These are phyloP conservation scores for Ectemnius cavifrons DNA, from an alignment of 2,888 invertebrate species.

Conservation along the genomic window DNA sequence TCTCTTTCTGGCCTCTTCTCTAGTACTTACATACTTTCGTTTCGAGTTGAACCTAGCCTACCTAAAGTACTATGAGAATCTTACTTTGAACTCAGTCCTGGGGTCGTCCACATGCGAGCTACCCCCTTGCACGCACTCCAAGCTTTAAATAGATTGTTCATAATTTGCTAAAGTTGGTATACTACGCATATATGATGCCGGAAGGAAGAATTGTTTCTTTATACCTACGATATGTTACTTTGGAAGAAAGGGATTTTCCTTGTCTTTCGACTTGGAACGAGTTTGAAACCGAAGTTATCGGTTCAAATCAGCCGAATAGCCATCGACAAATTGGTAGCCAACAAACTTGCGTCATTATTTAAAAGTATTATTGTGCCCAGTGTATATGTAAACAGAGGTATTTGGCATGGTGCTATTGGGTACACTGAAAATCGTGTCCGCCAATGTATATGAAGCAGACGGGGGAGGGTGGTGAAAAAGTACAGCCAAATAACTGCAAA, in stretches of 20 bases:
- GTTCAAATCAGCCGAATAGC: constrained; percentile 22
- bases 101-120: background rate
- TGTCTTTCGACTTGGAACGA: constrained; percentile 21
- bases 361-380: constrained; percentile 49
- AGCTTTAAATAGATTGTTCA: background rate
- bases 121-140: background rate
- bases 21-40: background rate
- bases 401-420: constrained; percentile 32
- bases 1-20: background rate
- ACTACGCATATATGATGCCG: too few relatives aligned
- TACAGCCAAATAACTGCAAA: constrained; percentile 36
- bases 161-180: background rate
- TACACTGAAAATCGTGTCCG: constrained; percentile 35
- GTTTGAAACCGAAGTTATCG: constrained; percentile 30
- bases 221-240: background rate
- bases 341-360: constrained; percentile 54
- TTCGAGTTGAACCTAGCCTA: too few relatives aligned
- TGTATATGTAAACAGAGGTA: constrained; percentile 48
- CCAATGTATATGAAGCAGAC: constrained; percentile 27
- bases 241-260: background rate
- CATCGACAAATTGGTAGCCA: constrained; percentile 51
- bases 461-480: constrained; percentile 22
- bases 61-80: background rate
- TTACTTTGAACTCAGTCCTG: background rate
- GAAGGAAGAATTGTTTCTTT: background rate